Evolutionary conservation across 2,888 invertebrate species (phyloP).

Genomic region (Bursaphelenchus okinawaensis): DNA sequence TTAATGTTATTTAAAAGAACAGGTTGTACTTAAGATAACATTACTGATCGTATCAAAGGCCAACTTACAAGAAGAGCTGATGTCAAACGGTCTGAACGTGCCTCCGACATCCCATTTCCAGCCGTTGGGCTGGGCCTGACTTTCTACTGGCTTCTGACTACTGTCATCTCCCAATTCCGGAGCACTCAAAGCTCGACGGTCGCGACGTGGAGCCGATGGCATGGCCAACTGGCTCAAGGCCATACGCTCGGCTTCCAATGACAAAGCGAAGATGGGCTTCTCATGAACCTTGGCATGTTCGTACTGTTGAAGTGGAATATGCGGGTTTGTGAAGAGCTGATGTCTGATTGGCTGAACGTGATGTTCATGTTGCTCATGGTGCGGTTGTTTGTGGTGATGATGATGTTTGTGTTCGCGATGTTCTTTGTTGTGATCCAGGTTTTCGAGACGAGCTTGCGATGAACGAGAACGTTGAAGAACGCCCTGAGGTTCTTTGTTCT

Average conservation of each 20-base stretch:
- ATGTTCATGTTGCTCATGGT: background rate
- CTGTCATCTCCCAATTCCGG: background rate
- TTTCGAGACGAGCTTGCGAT: conserved; percentile 2
- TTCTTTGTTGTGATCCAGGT: background rate
- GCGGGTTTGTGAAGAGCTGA: background rate
- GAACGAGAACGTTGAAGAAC: conserved; percentile 1
- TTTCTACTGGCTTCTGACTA: background rate
- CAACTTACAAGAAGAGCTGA: background rate
- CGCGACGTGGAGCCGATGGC: background rate
- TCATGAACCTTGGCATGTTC: background rate
- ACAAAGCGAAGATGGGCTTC: background rate
- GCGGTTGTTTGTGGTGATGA: background rate
- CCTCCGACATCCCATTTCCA: background rate
- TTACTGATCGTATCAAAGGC: background rate
- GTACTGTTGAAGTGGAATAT: too few species aligned
- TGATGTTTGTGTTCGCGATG: background rate
- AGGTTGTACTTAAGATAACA: background rate
- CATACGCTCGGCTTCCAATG: background rate
- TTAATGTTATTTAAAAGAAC: background rate
- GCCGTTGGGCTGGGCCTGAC: background rate
- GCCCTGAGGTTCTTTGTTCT: too few species aligned
- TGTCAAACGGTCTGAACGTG: background rate
- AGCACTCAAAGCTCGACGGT: background rate
- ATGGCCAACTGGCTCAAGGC: background rate
- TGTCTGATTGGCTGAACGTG: background rate